A percentile compares a stretch with the other conserved stretches of the same genome.
Conservation (phyloP, 1,140 invertebrate species). For the Euwallacea similis region DNA sequence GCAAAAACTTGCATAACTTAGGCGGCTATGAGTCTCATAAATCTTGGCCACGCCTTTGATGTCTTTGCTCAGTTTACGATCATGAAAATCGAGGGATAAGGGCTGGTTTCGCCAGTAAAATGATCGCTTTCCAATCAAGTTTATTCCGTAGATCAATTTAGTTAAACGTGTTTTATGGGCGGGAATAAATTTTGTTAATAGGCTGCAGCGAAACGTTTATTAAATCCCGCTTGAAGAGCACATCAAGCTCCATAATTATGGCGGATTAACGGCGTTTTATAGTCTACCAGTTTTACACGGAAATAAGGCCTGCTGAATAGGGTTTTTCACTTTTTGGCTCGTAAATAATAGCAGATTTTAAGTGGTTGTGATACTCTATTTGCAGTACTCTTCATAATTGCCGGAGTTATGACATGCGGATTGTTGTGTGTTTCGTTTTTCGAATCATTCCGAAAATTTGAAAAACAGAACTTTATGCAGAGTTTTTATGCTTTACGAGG, state of each 20-base stretch:
- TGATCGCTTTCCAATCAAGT: constrained; percentile 6
- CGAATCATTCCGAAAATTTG: too few species aligned
- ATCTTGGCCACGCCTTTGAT: background rate
- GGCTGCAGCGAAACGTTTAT: constrained; percentile 13
- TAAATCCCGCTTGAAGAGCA: constrained; percentile 7
- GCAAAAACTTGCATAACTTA: constrained; percentile 30
- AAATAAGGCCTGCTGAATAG: background rate
- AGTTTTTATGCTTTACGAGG: too few species aligned
- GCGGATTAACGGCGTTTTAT: constrained; percentile 8
- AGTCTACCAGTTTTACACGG: constrained; percentile 3
- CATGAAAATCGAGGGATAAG: background rate
- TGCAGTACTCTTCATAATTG: too few species aligned
- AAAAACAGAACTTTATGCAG: too few species aligned
- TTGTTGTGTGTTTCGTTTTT: too few species aligned
- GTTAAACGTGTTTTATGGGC: constrained; percentile 8
- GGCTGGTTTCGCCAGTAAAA: background rate
- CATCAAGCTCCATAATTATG: constrained; percentile 11
- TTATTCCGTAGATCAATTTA: constrained; percentile 11
- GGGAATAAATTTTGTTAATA: constrained; percentile 14
- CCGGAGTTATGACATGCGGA: too few species aligned
- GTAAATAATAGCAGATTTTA: too few species aligned
- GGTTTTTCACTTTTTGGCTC: constrained; percentile 1
- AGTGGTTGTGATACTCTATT: too few species aligned
- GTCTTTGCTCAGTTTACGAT: background rate
- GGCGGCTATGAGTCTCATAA: background rate